Evolutionary conservation across 2,888 invertebrate genomes (phyloP), one percentile per base, ranked within the genome.

Genomic region (Chesias legatella): DNA sequence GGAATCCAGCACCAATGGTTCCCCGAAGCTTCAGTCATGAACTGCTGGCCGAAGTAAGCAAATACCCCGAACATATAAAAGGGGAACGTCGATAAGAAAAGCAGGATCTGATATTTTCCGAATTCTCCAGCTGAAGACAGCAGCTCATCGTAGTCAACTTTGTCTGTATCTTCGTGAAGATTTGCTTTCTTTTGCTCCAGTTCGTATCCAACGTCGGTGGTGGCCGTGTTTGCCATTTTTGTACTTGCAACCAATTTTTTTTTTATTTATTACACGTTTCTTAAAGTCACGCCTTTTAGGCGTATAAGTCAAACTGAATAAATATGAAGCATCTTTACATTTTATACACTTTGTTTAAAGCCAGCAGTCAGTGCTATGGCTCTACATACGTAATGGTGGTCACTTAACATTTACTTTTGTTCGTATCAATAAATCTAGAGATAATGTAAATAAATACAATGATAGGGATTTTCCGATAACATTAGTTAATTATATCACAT

Each of bases 1-100:
- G 67, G 67, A n/a, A 69, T 50, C 56, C 57, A 51, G 40, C 68
- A 69, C 68, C 68, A 69, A 40, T 69, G 61, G 28, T 66, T 58
- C 7, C 57, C 53, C 0, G 68, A 58, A 0, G 52, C 50, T 51
- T 69, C 66, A 0, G 67, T 69, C 25, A 69, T 53, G 36, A 67
- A 67, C 38, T 66, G 38, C 35, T 67, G 68, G 3, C 57, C 34
- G 43, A 51, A 67, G 36, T 69, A 67, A 0, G 48, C 54, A 33
- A 58, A 60, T 0, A 64, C 67, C 8, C 62, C 66, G 30, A 55
- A 67, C 26, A 59, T 27, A 35, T 66, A 65, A 39, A 67, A 69
- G 0, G 68, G 68, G 33, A 50, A 59, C 6, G 66, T 65, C 1
- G 59, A 54, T 6, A 67, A 29, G 34, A 64, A 59, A 2, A 69